Evolutionary conservation across 1,140 invertebrate species (phyloP), one percentile per base, ranked within the genome.

Genomic region (Homarus americanus): DNA sequence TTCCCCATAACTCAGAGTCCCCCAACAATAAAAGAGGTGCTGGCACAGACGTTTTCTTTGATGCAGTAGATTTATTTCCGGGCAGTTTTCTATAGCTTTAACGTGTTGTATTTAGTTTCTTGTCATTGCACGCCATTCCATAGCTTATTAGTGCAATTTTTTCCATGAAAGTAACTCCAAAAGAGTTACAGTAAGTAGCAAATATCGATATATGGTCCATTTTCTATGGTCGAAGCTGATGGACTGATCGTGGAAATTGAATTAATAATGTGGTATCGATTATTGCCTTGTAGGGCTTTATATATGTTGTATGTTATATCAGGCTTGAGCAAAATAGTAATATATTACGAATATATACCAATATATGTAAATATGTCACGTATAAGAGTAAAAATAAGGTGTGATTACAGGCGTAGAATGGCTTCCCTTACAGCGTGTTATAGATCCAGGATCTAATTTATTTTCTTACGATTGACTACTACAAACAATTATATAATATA

Each of bases 11-110:
- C 38, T 90, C 87, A 73, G 49, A 90, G 87, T 90, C 87, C 53
- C 87, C 87, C 87, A 90, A 82, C 73, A 90, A 83, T 90, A 90
- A 90, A 84, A 90, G 87, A 84, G 80, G 87, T 38, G 87, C 80
- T 82, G 24, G 49, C 72, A 90, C 44, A 53, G 63, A 66, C 87
- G 87, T 90, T 90, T 90, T 90, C 87, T 90, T 82, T 90, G 72
- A 90, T 90, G 82, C 87, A 78, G 40, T 76, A 90, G 80, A 90
- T 90, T 84, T 90, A 90, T 83, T 90, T 83, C 80, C 69, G 72
- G 69, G 34, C 87, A 75, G 66, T 83, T 90, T 90, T 90, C 87
- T 90, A n/a, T 82, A 75, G 63, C 72, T 82, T 76, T 76, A 41
- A 40, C 28, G n/a, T 40, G 69, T 36, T 84, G 17, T 84, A 83